Base-by-base conservation (phyloP, 2,797 vertebrate species). In the Ciconia nigra region DNA sequence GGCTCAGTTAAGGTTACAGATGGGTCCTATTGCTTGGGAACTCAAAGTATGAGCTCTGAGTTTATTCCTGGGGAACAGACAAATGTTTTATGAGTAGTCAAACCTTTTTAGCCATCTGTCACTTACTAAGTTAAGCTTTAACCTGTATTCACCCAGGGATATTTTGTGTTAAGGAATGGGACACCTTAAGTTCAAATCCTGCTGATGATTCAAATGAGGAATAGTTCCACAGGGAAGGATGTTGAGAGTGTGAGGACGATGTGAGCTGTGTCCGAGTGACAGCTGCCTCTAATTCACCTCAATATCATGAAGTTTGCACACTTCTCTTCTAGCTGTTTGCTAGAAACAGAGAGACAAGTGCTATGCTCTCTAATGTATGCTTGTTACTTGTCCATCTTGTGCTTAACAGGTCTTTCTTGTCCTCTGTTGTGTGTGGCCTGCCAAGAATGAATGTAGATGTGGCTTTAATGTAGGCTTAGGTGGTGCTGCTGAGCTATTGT, bases 141-240 rank as follows among this genome's bases (percentile, higher is more conserved):
- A 47, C 13, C 20, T 59, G 11, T 35, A 2, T 51, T 72, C n/a
- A 51, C 11, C 4, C 28, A 44, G 13, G 21, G 35, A 12, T 63
- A 17, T 44, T 78, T 66, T 54, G 11, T 77, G 28, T 57, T 58
- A 73, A 63, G 66, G 31, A 10, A 46, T 1, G 4, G 18, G 13
- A 24, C 13, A 15, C 15, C 41, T 20, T 31, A 61, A n/a, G 17
- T 35, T 81, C 29, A 61, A 84, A 42, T 55, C 22, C 19, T 90
- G 25, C 16, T 83, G 46, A 10, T 26, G 33, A 21, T 44, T 69
- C 14, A n/a, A n/a, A 51, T 47, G 18, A 24, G 21, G 10, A 19
- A 16, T 14, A 28, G 5, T 61, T 76, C 20, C 5, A 3, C 7
- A 22, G 12, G 15, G 16, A 73, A 5, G 5, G 28, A 14, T 0